Base-by-base conservation (phyloP, 2,888 invertebrate genomes). In the Synanthedon andrenaeformis region DNA sequence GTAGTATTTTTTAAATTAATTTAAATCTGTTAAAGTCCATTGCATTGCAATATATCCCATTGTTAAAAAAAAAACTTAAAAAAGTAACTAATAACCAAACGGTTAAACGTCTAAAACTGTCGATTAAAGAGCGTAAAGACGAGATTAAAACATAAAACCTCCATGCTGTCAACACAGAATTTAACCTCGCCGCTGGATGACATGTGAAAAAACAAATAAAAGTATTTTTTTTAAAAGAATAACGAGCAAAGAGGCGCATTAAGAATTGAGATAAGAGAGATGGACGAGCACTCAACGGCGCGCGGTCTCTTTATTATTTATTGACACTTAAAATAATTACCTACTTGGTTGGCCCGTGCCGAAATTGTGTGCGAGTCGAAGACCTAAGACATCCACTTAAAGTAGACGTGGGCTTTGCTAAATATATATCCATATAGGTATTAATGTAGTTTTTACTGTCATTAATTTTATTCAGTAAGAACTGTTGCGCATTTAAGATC, bases 251-350 rank as follows among this genome's bases (percentile, higher is more conserved):
- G 86, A 86, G 86, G 81, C 84, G 80, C 87, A 86, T 87, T 87
- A 87, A 86, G 86, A 82, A 79, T 81, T 77, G 82, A 84, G 87
- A 87, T 87, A 87, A 87, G 78, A 79, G 78, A 86, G 85, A 86
- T 79, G 85, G 83, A 85, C 83, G 85, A 79, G 82, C 86, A 87
- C 87, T 86, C 87, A 86, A 69, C 77, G 67, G 66, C 67, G 76
- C 72, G 72, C 79, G 78, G 76, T 70, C 75, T 79, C 82, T 85
- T 83, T 86, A 86, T 87, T 86, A 86, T 87, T 87, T 87, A 87
- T 87, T 87, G 85, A 87, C 85, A 86, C 86, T 87, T 84, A 84
- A 86, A 85, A 83, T 85, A 86, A 87, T 85, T 86, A 84, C 76
- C 69, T 70, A 67, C 66, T 49, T 65, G 71, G 77, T 79, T 82